These are phyloP conservation scores for Shargacucullia verbasci DNA, from an alignment of 2,888 invertebrate genomes.

Conservation along the genomic window DNA sequence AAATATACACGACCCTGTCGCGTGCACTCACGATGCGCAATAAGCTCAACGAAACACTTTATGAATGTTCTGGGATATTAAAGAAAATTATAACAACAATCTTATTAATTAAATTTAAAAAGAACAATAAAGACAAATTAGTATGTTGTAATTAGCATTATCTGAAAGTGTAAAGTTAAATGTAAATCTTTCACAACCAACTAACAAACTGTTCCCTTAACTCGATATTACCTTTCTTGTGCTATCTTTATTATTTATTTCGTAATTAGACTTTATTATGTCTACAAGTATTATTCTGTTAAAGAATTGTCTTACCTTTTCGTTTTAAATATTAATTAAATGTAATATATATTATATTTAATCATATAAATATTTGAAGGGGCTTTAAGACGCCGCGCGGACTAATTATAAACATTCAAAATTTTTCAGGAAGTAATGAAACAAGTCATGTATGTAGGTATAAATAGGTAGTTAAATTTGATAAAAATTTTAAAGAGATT, in stretches of 20 bases:
- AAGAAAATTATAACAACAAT: slow-evolving; percentile 48
- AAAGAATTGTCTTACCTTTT: background rate
- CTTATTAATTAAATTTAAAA: slow-evolving; percentile 24
- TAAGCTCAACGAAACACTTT: slow-evolving; percentile 74
- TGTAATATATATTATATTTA: slow-evolving; percentile 9
- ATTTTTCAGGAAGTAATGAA: slow-evolving; percentile 74
- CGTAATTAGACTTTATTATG: slow-evolving; percentile 13
- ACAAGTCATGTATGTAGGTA: slow-evolving; percentile 78
- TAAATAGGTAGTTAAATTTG: slow-evolving; percentile 87
- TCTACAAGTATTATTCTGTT: background rate
- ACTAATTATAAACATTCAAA: slow-evolving; percentile 72
- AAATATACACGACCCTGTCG: slow-evolving; percentile 84
- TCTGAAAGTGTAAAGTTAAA: slow-evolving; percentile 25
- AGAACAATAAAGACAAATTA: slow-evolving; percentile 42
- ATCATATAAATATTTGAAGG: slow-evolving; percentile 45
- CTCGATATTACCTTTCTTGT: slow-evolving; percentile 13
- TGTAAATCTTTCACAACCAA: slow-evolving; percentile 33
- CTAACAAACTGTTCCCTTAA: slow-evolving; percentile 38
- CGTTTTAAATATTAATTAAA: background rate
- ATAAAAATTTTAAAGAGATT: slow-evolving; percentile 86
- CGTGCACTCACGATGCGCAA: slow-evolving; percentile 73
- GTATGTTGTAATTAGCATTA: slow-evolving; percentile 48
- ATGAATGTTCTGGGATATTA: slow-evolving; percentile 53
- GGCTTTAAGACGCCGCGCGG: slow-evolving; percentile 80
- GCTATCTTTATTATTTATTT: slow-evolving; percentile 24